Percentiles rank a stretch among this genome's conserved stretches.
These are phyloP conservation scores for Trichogramma evanescens DNA, from an alignment of 2,888 invertebrate genomes.

Conservation along the genomic window DNA sequence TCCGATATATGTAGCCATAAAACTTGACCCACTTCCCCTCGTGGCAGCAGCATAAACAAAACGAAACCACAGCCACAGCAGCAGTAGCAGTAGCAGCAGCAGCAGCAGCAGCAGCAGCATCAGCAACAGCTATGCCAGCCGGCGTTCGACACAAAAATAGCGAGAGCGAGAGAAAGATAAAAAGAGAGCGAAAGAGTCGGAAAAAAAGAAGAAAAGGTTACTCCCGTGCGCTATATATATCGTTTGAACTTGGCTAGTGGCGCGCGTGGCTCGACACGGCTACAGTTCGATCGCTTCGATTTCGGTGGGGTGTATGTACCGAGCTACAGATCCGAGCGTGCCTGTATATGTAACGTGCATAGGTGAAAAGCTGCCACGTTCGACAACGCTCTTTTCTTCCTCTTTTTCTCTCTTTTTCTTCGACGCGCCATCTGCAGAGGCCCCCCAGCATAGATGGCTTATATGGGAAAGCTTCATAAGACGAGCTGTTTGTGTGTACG, in stretches of 20 bases:
- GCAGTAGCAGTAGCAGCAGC: background rate
- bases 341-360: background rate
- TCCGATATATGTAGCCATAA: conserved; percentile 19
- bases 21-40: conserved; percentile 20
- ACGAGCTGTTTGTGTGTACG: no score
- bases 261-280: background rate
- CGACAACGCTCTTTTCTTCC: conserved; percentile 10
- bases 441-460: background rate
- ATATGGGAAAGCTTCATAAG: no score
- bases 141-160: background rate
- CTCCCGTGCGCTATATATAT: no score
- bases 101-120: background rate
- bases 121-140: background rate
- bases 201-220: no score
- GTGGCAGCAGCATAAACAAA: conserved; percentile 14
- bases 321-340: no score
- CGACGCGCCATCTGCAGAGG: background rate
- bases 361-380: background rate
- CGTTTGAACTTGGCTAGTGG: conserved; percentile 16
- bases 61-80: conserved; percentile 3
- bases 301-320: conserved; percentile 14
- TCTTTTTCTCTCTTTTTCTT: conserved; percentile 3
- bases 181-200: background rate
- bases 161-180: conserved; percentile 8
- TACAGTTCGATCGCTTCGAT: conserved; percentile 21